Evolutionary conservation across 2,888 invertebrate species (phyloP), one percentile per base, ranked within the genome.

Genomic region (Heliconius aoede): DNA sequence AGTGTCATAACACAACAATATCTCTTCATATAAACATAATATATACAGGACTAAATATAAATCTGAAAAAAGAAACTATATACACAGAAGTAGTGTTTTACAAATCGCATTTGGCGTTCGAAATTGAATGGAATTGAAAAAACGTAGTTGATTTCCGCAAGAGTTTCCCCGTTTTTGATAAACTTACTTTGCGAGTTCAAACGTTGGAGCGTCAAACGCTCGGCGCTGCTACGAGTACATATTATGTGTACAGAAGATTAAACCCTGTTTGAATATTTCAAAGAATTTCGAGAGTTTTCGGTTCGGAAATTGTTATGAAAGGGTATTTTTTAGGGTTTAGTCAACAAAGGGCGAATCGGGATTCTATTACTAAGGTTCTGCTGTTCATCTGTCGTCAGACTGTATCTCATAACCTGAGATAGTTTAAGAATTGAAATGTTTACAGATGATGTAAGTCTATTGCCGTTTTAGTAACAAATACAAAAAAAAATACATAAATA

Each of bases 121-220:
- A 55, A n/a, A 69, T 69, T 68, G 68, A n/a, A 51, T 28, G 46
- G n/a, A 68, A 68, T 68, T 69, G 69, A 69, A 69, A n/a, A 69
- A 69, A 68, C 51, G 30, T 40, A 55, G 51, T 30, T 51, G 24
- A 69, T 55, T 69, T 69, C 69, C 55, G 51, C 55, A 15, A 30
- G n/a, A 51, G n/a, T 69, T 69, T 55, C 30, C 55, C 69, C 55
- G 28, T 55, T 68, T 51, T 51, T 69, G 55, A 69, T 69, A 30
- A 69, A 69, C 30, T 65, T 0, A 21, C 30, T 55, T 32, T n/a
- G 30, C 7, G 15, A 69, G 55, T 55, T 69, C n/a, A 69, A 69
- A 69, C 55, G 55, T n/a, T 69, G 7, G n/a, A 13, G 3, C 21
- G 15, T 46, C 51, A 51, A 51, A 68, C 28, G 51, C 7, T 68